phyloP scores from a whole-genome alignment of 92 coral and sea anemone species.

The Palythoa caribaeorum region DNA sequence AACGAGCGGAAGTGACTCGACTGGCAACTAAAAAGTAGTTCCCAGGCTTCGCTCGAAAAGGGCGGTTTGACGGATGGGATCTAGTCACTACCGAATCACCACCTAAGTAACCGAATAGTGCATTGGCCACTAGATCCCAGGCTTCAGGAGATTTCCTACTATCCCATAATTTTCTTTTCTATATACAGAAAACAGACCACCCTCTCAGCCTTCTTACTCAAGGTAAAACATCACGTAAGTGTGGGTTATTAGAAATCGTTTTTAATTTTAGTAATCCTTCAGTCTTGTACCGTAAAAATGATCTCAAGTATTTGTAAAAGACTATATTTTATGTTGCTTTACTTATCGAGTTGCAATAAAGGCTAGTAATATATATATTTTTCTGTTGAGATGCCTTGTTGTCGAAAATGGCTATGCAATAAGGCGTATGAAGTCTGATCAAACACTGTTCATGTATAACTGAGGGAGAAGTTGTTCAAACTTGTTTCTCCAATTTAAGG shows the following conservation, averaged over 20 bases:
- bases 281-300: not conserved
- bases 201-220: slow-evolving; percentile 24
- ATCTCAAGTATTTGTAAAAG: not conserved
- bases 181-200: not conserved
- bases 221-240: slow-evolving; percentile 48
- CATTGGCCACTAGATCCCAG: no score
- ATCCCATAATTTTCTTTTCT: slow-evolving; percentile 37
- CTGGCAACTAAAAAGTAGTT: no score
- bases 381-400: not conserved
- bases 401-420: not conserved
- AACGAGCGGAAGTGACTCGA: no score
- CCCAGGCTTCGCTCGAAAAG: no score
- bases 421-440: not conserved
- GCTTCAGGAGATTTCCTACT: not conserved
- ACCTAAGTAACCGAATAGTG: no score
- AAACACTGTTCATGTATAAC: no score
- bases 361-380: no score
- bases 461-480: no score
- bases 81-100: no score
- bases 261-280: slow-evolving; percentile 25
- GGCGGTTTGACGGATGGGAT: no score
- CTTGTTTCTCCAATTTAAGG: no score
- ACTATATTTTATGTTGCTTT: not conserved
- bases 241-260: not conserved
- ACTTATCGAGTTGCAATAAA: not conserved